phyloP scores from a whole-genome alignment of 2,113 vertebrate species.

The Catharus minimus region DNA sequence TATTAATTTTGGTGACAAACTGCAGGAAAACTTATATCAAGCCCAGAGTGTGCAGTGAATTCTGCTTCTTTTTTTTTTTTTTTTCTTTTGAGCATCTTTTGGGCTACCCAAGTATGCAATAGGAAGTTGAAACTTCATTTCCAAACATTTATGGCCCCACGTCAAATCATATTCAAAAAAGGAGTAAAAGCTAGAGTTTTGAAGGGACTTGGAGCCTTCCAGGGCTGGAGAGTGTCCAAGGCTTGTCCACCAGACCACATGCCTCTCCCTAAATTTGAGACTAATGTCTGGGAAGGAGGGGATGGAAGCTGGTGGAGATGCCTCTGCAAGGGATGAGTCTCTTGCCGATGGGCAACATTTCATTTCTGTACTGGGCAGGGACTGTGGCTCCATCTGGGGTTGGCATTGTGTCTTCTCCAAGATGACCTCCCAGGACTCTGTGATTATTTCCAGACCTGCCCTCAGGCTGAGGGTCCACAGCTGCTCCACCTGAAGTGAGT shows the following conservation, averaged over 20 bases:
- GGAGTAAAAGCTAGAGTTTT: not conserved
- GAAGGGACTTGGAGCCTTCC: not conserved
- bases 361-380: accelerated
- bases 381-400: not conserved
- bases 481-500: not conserved
- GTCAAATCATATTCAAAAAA: not conserved
- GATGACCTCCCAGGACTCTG: not conserved
- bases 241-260: not conserved
- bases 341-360: accelerated
- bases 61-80: not conserved
- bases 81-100: not conserved
- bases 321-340: not conserved
- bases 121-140: not conserved
- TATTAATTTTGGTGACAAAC: not conserved
- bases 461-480: not conserved
- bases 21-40: not conserved
- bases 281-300: not conserved
- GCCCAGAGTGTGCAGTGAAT: not conserved
- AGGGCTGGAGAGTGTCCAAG: not conserved
- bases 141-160: not conserved
- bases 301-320: not conserved
- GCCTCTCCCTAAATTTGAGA: not conserved
- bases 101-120: not conserved
- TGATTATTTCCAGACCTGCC: not conserved
- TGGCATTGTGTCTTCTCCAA: accelerated